Percentiles rank a stretch among this genome's conserved stretches.
Evolutionary conservation across 2,888 invertebrate genomes (phyloP).

Genomic region (Orgyia antiqua): DNA sequence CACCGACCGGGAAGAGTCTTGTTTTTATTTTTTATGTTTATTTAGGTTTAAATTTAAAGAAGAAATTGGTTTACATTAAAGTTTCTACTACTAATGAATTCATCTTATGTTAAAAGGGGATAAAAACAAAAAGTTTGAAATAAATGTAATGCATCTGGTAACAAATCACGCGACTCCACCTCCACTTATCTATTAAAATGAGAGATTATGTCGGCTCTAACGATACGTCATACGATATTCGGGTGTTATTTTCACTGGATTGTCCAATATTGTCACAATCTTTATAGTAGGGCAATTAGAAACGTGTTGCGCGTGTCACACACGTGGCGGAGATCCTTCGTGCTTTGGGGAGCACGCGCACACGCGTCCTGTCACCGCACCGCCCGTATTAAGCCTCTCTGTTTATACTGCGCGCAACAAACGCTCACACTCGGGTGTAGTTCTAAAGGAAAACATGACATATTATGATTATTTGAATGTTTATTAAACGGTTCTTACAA

Average conservation of each 20-base stretch:
- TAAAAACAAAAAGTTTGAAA: conserved; percentile 25
- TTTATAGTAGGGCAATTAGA: conserved; percentile 73
- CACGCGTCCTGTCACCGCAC: conserved; percentile 38
- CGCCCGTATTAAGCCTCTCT: conserved; percentile 51
- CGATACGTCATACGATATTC: conserved; percentile 46
- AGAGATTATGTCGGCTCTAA: conserved; percentile 69
- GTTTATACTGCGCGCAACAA: conserved; percentile 58
- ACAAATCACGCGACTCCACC: conserved; percentile 71
- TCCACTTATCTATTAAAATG: conserved; percentile 76
- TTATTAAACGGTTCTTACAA: background rate
- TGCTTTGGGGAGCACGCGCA: conserved; percentile 24
- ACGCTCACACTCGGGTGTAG: conserved; percentile 40
- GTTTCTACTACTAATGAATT: conserved; percentile 1
- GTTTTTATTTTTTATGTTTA: conserved; percentile 31
- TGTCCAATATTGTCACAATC: conserved; percentile 75
- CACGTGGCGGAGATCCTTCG: conserved; percentile 48
- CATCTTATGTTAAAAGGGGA: conserved; percentile 5
- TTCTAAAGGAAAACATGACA: conserved; percentile 36
- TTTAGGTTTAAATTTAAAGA: background rate
- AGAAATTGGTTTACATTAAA: too few species aligned
- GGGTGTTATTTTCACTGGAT: conserved; percentile 76
- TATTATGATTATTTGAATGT: conserved; percentile 4
- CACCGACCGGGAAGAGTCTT: conserved; percentile 36
- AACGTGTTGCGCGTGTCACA: conserved; percentile 67
- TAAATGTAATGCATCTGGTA: too few species aligned